These are phyloP conservation scores for Parasteatoda lunata DNA, from an alignment of 2,888 invertebrate genomes.

Conservation along the genomic window DNA sequence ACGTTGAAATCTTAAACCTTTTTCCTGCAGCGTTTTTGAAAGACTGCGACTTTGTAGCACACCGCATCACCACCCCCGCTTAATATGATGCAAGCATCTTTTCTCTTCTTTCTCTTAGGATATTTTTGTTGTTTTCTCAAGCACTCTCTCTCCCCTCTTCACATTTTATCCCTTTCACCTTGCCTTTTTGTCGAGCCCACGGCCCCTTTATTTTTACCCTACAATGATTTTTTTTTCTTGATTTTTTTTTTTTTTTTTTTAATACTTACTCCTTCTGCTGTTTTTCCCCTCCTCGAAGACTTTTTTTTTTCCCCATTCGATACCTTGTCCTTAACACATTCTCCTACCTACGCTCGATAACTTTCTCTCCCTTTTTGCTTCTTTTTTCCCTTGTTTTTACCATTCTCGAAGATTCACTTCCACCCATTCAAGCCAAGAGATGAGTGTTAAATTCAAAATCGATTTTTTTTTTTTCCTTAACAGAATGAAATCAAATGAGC, in stretches of 20 bases:
- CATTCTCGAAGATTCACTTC: conserved; percentile 48
- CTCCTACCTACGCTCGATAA: conserved; percentile 39
- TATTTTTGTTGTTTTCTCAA: conserved; percentile 46
- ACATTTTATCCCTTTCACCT: neutral
- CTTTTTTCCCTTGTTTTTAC: conserved; percentile 37
- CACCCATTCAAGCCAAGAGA: conserved; percentile 18
- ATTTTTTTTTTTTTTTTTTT: conserved; percentile 19
- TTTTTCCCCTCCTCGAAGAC: neutral
- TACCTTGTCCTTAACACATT: conserved; percentile 45
- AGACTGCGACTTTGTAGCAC: conserved; percentile 51
- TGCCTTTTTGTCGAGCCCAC: neutral
- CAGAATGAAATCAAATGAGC: conserved; percentile 39
- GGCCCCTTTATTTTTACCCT: conserved; percentile 13
- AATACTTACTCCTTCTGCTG: conserved; percentile 6
- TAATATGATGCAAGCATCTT: conserved; percentile 64
- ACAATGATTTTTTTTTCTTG: neutral
- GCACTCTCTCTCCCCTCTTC: neutral
- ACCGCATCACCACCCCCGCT: conserved; percentile 51
- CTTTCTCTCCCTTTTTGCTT: conserved; percentile 21
- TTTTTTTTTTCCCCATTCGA: conserved; percentile 31
- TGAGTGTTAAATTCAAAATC: conserved; percentile 64
- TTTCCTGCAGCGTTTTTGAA: conserved; percentile 57
- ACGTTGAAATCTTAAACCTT: conserved; percentile 67
- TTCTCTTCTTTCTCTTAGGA: conserved; percentile 8
- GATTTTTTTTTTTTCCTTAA: conserved; percentile 34